Conservation (phyloP, 2,113 vertebrate genomes). For the Puntigrus tetrazona region DNA sequence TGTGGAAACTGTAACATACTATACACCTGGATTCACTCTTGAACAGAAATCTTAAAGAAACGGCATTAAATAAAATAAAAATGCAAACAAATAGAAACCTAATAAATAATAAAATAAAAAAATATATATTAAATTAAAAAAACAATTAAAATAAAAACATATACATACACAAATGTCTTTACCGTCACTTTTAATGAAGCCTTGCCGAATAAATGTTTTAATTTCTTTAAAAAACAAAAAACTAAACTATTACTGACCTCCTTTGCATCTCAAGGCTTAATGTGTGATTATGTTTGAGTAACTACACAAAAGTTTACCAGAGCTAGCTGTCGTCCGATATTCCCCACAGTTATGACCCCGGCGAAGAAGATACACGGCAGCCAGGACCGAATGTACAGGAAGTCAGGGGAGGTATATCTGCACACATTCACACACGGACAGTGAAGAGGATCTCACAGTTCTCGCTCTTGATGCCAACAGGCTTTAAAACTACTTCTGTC, state of each 20-base stretch:
- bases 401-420: slow-evolving; percentile 94
- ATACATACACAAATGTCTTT: background rate
- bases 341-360: slow-evolving; percentile 96
- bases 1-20: background rate
- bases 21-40: background rate
- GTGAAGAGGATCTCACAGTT: background rate
- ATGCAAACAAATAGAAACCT: no score
- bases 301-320: slow-evolving; percentile 78
- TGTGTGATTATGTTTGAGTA: background rate
- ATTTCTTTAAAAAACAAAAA: no score
- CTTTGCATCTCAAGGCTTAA: no score
- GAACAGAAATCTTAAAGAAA: background rate
- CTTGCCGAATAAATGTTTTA: no score
- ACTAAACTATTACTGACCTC: background rate
- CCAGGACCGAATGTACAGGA: slow-evolving; percentile 96
- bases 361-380: slow-evolving; percentile 97
- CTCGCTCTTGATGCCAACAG: background rate
- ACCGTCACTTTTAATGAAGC: background rate
- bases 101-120: no score
- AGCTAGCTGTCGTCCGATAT: slow-evolving; percentile 93
- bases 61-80: no score
- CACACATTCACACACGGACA: background rate
- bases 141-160: no score
- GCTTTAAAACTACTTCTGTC: background rate
- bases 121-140: no score